Base-by-base conservation (phyloP, 2,113 vertebrate species). In the Lepidothrix coronata region DNA sequence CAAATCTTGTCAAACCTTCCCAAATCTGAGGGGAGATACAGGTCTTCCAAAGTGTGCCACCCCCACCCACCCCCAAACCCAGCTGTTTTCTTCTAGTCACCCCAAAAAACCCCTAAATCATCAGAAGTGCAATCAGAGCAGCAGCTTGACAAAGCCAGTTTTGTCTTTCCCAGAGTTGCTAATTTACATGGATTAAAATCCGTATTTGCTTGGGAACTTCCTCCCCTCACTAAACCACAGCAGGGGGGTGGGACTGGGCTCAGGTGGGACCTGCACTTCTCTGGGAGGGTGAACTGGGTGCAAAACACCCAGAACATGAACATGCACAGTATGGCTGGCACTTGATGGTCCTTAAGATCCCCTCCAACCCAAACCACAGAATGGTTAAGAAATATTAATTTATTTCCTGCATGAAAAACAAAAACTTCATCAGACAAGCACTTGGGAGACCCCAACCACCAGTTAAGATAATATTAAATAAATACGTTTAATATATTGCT, bases 11-110 rank as follows among this genome's bases (percentile, higher is more conserved):
- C 39, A 39, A 39, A 39, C 11, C 39, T 39, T 30, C 37, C 9
- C 43, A 83, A 57, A 83, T 37, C 49, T n/a, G 39, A 18, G 51
- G 37, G 73, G 85, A 65, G 66, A 78, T 80, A 39, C 8, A 59
- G 48, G 33, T 76, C 39, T 87, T 75, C 73, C 65, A 65, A 62
- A 68, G 71, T 4, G 19, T n/a, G 52, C 73, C 71, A 22, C 61
- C 95, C 94, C 96, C 91, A 49, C 24, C 35, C 2, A 73, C 67
- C 58, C 20, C 87, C 82, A 96, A 71, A 80, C 83, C 96, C 95
- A 94, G 67, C 95, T 98, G 97, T 19, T 85, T 85, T 12, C 89
- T 74, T 46, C 65, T 30, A 9, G 57, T 22, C 24, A 63, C 17
- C 52, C 49, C 25, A n/a, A n/a, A 25, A 68, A 94, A 79, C 84